Evolutionary conservation across 2,113 vertebrate genomes (phyloP).

Genomic region (Paramisgurnus dabryanus): DNA sequence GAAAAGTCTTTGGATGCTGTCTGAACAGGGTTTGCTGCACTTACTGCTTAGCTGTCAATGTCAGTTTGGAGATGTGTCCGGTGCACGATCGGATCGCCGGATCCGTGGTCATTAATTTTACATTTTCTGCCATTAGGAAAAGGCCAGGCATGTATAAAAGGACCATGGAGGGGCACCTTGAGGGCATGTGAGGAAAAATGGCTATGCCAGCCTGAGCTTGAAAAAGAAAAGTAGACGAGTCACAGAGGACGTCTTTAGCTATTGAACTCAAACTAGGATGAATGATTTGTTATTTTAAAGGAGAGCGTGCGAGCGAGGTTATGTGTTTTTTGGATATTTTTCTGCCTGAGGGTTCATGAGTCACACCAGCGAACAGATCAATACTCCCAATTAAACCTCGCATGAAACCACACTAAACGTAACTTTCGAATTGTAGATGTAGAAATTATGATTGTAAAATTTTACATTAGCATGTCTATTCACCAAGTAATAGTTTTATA

Average conservation of each 20-base stretch:
- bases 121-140: constrained; percentile 53
- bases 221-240: constrained; percentile 10
- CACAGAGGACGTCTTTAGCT: background rate
- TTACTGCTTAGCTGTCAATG: constrained; percentile 43
- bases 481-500: too few species aligned
- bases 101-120: constrained; percentile 52
- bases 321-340: background rate
- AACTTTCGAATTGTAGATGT: background rate
- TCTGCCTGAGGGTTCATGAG: constrained; percentile 51
- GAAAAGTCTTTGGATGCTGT: background rate
- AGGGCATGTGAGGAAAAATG: constrained; percentile 24
- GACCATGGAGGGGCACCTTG: constrained; percentile 14
- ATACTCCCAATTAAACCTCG: constrained; percentile 59
- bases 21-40: constrained; percentile 19
- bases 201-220: background rate
- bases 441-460: too few species aligned
- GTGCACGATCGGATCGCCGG: constrained; percentile 18
- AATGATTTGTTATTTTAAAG: constrained; percentile 23
- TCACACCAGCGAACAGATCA: constrained; percentile 61
- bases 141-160: constrained; percentile 12
- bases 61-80: constrained; percentile 35
- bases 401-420: background rate
- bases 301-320: background rate
- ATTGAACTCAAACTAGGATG: background rate
- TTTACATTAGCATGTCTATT: too few species aligned